phyloP scores from a whole-genome alignment of 2,888 invertebrate species.

The Stenodema calcarata region DNA sequence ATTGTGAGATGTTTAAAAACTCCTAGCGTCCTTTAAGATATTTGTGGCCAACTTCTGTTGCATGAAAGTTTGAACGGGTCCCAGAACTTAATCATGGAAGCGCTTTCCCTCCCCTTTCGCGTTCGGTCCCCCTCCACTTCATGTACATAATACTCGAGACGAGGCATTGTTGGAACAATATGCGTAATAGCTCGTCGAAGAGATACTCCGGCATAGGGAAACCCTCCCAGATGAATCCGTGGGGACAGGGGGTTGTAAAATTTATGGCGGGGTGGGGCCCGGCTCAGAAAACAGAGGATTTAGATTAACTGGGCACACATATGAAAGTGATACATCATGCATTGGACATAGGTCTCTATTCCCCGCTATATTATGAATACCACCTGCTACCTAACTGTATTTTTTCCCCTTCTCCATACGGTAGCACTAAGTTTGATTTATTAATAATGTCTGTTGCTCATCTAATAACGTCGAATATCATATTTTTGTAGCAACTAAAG shows the following conservation, averaged over 20 bases:
- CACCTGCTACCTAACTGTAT: conserved; percentile 9
- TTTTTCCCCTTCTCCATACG: neutral
- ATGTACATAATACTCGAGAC: conserved; percentile 1
- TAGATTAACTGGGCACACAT: conserved; percentile 36
- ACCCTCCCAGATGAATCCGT: conserved; percentile 5
- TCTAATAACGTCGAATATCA: neutral
- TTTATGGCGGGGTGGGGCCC: conserved; percentile 18
- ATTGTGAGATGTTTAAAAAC: neutral
- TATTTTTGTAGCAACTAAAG: neutral
- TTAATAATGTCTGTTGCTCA: neutral
- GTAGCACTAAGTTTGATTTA: conserved; percentile 1
- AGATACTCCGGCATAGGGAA: neutral
- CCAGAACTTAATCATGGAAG: conserved; percentile 28
- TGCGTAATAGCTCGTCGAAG: conserved; percentile 25
- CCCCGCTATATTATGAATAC: neutral
- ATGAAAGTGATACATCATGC: conserved; percentile 38
- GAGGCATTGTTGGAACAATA: conserved; percentile 26
- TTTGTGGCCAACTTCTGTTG: conserved; percentile 29
- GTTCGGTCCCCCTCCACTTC: neutral
- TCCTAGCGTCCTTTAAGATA: conserved; percentile 6
- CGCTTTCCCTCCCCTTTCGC: neutral
- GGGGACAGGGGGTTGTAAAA: conserved; percentile 27
- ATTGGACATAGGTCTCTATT: conserved; percentile 28
- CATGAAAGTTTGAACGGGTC: conserved; percentile 43
- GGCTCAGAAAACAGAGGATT: conserved; percentile 31